Base-by-base conservation (phyloP, 2,797 vertebrate species). In the Anniella stebbinsi region DNA sequence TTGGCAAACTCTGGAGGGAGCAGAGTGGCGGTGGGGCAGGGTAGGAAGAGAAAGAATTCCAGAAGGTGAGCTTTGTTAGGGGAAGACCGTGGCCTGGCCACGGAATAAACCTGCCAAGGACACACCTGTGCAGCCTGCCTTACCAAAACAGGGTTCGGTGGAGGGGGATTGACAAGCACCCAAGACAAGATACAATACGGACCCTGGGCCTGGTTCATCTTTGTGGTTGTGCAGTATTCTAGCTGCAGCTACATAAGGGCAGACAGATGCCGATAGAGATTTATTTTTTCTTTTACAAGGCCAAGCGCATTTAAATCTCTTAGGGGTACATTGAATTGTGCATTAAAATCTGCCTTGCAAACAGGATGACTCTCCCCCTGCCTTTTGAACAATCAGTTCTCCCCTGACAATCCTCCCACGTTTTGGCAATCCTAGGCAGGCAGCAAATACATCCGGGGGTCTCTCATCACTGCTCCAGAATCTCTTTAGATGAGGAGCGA, bases 1-100 rank as follows among this genome's bases (percentile, higher is more conserved):
- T 98, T 99, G 95, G 99, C 98, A 95, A 99, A 99, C 96, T 99
- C 99, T 99, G 78, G 57, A 11, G 73, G 81, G 41, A 89, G 57
- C 78, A 17, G 48, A 30, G 8, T 2, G 15, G 33, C 21, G 8
- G 48, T 12, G 18, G 12, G 76, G 41, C 23, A 33, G 28, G 18
- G 60, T 2, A 23, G 4, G 41, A 25, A 54, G 72, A 76, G 41
- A 77, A 7, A 45, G 48, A 18, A 9, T 23, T 21, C 36, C 25
- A 18, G 25, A 10, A 81, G 51, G 78, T 54, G 38, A 38, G 66
- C 21, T 33, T 88, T 28, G 25, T 30, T 25, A 57, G 25, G 17
- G 28, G 45, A 12, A 23, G 7, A 23, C 84, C 45, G 36, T 38
- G 25, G 21, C 2, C 23, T 73, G 54, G 48, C 21, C 18, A 12